Base-by-base conservation (phyloP, 2,113 vertebrate species). In the Prochilodus magdalenae region DNA sequence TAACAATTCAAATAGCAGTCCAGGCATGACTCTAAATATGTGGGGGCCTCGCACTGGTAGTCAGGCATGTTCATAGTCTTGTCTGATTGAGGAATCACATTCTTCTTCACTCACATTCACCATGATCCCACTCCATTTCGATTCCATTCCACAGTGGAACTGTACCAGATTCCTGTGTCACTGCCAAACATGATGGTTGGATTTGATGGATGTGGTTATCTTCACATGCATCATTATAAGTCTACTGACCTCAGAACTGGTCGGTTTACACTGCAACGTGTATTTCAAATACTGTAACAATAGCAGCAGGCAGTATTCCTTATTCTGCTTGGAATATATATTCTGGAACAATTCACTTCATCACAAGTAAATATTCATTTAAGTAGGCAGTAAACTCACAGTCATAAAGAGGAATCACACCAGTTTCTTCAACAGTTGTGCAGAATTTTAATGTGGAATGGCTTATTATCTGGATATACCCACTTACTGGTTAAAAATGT, bases 21-120 rank as follows among this genome's bases (percentile, higher is more conserved):
- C 30, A 55, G 63, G 49, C 80, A 70, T 27, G 73, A 76, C 80
- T 82, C 4, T 1, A 60, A 70, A 82, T 69, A 69, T 13, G 13
- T 14, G 30, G 63, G 66, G 22, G 27, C 55, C 11, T 27, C 14
- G 73, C 49, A 3, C 29, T 47, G 44, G 24, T 20, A 27, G 26
- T 18, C 26, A 15, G 47, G 18, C n/a, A 14, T 67, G 69, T 69
- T 70, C 60, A 33, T 18, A 59, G 57, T 69, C 24, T 20, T 30
- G 20, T 69, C 63, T 60, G 51, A 70, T 29, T 60, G 36, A 70
- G 53, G 53, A 82, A 74, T 40, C 79, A 66, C 18, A 13, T 53
- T 66, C 73, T 49, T 36, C 29, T 44, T 30, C 24, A 26, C 60
- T 59, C 3, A 16, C 36, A 24, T 49, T 44, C 51, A 59, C 40